Evolutionary conservation across 2,797 vertebrate genomes (phyloP), one percentile per base, ranked within the genome.

Genomic region (Enteromius paludinosus): DNA sequence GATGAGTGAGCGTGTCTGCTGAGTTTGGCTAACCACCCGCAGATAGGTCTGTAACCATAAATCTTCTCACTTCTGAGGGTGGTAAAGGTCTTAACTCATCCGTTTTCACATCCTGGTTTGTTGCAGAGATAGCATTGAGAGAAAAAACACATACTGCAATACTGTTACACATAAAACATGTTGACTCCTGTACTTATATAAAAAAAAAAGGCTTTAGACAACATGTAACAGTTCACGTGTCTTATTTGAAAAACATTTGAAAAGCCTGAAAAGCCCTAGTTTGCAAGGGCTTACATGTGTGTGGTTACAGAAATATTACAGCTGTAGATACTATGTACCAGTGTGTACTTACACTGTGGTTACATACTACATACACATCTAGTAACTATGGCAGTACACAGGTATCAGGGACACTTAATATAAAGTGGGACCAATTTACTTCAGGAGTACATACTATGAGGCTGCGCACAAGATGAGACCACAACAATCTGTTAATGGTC

Each of bases 71-170:
- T 61, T 54, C 66, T 61, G 52, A 61, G 38, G 66, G 12, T 71
- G 66, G 6, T 59, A 33, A 80, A 71, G 8, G 68, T 61, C 25
- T 25, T 43, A 80, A 62, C 68, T 80, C 66, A 80, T 61, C 66
- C 14, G 23, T 79, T 70, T 70, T 17, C 23, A 30, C 66, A 12
- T 59, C 18, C 11, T 69, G 0, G 1, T 62, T 47, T 47, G 54
- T 43, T 47, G 23, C 38, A 30, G 30, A 52, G 14, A 28, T 28
- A 28, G 28, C 2, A 4, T 28, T n/a, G 20, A 28, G 6, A 12
- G 12, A 6, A 69, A 69, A n/a, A 52, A 66, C 1, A 65, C 30
- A 66, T 38, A 3, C 62, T 49, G 20, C 76, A 23, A 17, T 30
- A 47, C 15, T 61, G 12, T 78, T 78, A 11, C 18, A 64, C 25